Evolutionary conservation across 2,888 invertebrate genomes (phyloP).

Genomic region (Syrista parreyssii): DNA sequence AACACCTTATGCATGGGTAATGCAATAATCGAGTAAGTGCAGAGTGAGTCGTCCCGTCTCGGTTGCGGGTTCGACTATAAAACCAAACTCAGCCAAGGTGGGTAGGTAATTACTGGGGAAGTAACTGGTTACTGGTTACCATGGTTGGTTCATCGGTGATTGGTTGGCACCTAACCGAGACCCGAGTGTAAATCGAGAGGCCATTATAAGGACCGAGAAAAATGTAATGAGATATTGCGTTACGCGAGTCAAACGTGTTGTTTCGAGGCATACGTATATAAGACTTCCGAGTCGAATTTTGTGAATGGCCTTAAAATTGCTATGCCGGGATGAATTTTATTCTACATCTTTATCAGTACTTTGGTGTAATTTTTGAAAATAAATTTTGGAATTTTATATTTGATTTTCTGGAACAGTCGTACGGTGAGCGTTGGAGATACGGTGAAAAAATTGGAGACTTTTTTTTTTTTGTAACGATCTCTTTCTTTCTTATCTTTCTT

Average conservation of each 20-base stretch:
- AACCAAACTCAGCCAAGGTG: constrained; percentile 50
- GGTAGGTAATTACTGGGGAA: constrained; percentile 51
- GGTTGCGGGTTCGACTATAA: constrained; percentile 51
- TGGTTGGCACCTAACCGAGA: constrained; percentile 43
- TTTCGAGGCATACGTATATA: constrained; percentile 27
- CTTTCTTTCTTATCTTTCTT: not conserved
- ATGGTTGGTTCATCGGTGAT: constrained; percentile 41
- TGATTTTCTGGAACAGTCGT: not conserved
- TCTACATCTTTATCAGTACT: not conserved
- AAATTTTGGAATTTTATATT: not conserved
- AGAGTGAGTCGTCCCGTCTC: constrained; percentile 51
- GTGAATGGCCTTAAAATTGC: not conserved
- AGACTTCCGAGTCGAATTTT: constrained; percentile 6
- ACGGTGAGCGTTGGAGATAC: not conserved
- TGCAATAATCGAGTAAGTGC: constrained; percentile 54
- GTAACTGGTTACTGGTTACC: constrained; percentile 43
- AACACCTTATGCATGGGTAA: constrained; percentile 52
- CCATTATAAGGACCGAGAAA: constrained; percentile 4
- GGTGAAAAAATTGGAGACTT: not conserved
- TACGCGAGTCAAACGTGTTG: constrained; percentile 20
- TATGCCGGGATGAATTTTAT: not conserved
- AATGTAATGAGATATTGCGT: constrained; percentile 11
- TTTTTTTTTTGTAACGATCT: not conserved
- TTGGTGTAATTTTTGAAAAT: not conserved
- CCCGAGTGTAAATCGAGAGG: constrained; percentile 10